Evolutionary conservation across 2,113 vertebrate genomes (phyloP), one percentile per base, ranked within the genome.

Genomic region (Progne subis): DNA sequence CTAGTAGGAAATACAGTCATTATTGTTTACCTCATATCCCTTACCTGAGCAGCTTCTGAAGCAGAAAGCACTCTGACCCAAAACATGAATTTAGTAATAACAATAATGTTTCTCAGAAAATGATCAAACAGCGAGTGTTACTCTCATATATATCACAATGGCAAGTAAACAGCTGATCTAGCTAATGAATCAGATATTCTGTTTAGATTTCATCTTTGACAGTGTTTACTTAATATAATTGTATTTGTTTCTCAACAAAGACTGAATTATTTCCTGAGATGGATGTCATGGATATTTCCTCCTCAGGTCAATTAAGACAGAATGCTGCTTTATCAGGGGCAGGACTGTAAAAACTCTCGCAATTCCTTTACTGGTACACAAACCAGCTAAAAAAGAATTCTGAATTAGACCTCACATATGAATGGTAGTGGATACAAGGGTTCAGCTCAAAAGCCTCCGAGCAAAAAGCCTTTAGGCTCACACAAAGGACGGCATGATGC

Each of bases 161-260:
- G 49, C 17, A 77, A 80, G 49, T 14, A 78, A 90, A 74, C 34
- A 92, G 80, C 41, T 71, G 64, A 88, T 74, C 10, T 15, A 57
- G 90, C 31, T 95, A 94, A 95, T 53, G 76, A 96, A 94, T 76
- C 79, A 77, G 21, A 47, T 47, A 80, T 1, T 78, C 57, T 77
- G 71, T 88, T 96, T 88, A 86, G 75, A 91, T 93, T 87, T 93
- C 14, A 76, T 41, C 75, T 91, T 17, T n/a, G 64, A 59, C 82
- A 71, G 75, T 88, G 75, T 94, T 96, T 94, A 86, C 71, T 90
- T 47, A 79, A 77, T 25, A 83, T 46, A 95, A 93, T 71, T 69
- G 31, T 70, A 92, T 82, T 86, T 91, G 74, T 32, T 32, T 83
- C 53, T 55, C 72, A 83, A 72, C 34, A 72, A 88, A 91, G 57